phyloP scores from a whole-genome alignment of 2,113 vertebrate species.

The Hiodon tergisus region DNA sequence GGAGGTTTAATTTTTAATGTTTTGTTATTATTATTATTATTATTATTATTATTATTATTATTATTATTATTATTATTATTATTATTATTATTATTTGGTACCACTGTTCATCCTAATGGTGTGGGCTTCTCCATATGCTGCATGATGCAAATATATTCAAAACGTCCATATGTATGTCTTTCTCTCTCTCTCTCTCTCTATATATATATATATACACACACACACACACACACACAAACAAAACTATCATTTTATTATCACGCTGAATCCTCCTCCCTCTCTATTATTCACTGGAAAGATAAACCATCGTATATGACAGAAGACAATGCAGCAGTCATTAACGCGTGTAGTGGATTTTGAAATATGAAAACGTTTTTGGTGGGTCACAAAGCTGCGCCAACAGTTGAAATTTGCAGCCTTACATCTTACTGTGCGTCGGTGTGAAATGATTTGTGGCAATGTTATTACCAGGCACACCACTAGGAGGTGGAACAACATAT shows the following conservation, averaged over 20 bases:
- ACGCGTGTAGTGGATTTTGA: background rate
- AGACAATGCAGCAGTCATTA: no score
- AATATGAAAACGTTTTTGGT: conserved; percentile 3
- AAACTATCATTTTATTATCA: no score
- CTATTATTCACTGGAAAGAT: background rate
- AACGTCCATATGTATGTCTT: no score
- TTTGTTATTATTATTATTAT: conserved; percentile 10
- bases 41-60: conserved; percentile 1
- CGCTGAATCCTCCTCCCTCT: background rate
- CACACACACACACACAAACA: no score
- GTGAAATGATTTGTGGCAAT: conserved; percentile 8
- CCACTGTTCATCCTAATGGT: no score
- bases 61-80: background rate
- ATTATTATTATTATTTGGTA: no score
- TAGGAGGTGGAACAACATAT: conserved; percentile 56
- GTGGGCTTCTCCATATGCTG: no score
- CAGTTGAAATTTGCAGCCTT: no score
- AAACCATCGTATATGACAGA: background rate
- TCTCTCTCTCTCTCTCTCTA: no score
- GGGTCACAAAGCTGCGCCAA: background rate
- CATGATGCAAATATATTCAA: no score
- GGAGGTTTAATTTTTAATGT: background rate
- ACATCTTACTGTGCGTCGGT: no score
- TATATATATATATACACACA: no score
- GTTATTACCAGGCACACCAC: conserved; percentile 37